Percentiles rank a stretch among this genome's conserved stretches.
Evolutionary conservation across 2,797 vertebrate genomes (phyloP).

Genomic region (Cyclura pinguis): DNA sequence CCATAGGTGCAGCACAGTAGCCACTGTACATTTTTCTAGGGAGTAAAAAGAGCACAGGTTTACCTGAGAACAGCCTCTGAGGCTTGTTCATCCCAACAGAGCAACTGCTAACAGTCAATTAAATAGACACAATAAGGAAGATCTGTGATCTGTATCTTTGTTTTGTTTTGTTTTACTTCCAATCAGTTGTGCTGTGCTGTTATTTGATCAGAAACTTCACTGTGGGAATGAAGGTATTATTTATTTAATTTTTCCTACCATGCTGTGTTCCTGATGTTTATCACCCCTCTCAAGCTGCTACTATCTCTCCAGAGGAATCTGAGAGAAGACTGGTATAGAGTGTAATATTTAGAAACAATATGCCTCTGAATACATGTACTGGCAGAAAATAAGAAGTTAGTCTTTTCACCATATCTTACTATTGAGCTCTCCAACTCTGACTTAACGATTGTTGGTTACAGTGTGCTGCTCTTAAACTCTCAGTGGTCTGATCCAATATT

Average conservation of each 20-base stretch:
- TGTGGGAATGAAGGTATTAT: background rate
- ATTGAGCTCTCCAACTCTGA: too few relatives aligned
- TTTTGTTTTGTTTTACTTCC: background rate
- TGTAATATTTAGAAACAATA: background rate
- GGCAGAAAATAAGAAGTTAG: background rate
- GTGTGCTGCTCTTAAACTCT: too few relatives aligned
- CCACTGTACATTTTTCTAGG: background rate
- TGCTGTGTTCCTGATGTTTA: background rate
- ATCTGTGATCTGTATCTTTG: background rate
- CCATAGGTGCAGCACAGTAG: background rate
- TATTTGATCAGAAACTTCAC: background rate
- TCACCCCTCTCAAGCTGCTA: background rate
- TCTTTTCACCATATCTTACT: background rate
- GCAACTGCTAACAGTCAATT: background rate
- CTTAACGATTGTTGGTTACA: too few relatives aligned
- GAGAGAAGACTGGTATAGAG: background rate
- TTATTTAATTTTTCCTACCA: background rate
- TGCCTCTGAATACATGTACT: background rate
- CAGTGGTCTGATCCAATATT: too few relatives aligned
- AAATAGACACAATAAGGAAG: background rate
- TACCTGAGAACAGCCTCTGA: background rate
- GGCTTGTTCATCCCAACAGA: background rate
- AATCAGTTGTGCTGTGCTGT: background rate
- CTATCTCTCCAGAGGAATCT: background rate
- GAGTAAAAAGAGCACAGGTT: background rate